These are phyloP conservation scores for Takifugu flavidus DNA, from an alignment of 2,113 vertebrate species.

Conservation along the genomic window DNA sequence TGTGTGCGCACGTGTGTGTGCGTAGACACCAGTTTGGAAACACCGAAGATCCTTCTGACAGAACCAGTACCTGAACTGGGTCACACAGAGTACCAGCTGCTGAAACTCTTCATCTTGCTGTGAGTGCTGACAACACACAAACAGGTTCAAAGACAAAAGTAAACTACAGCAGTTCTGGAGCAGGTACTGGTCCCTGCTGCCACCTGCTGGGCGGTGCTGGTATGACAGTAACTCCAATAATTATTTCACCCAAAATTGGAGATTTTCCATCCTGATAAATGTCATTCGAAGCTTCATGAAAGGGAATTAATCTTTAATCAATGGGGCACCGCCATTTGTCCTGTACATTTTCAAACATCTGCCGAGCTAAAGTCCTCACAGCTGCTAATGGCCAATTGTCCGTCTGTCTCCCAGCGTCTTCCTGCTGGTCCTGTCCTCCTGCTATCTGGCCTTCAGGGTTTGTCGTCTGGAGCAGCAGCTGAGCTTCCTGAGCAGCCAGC, in stretches of 20 bases:
- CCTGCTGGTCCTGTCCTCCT: slow-evolving; percentile 57
- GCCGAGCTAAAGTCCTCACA: no score
- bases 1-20: background rate
- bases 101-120: slow-evolving; percentile 61
- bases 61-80: slow-evolving; percentile 60
- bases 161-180: background rate
- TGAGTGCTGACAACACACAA: slow-evolving; percentile 29
- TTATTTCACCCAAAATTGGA: no score
- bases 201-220: slow-evolving; percentile 18
- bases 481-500: slow-evolving; percentile 60
- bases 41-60: slow-evolving; percentile 50
- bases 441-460: slow-evolving; percentile 64
- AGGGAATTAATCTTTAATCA: no score
- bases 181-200: slow-evolving; percentile 1
- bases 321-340: no score
- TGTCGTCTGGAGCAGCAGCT: slow-evolving; percentile 66
- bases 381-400: background rate
- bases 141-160: background rate
- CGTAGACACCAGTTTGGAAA: slow-evolving; percentile 47
- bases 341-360: no score
- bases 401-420: slow-evolving; percentile 33
- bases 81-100: slow-evolving; percentile 51
- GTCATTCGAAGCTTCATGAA: background rate
- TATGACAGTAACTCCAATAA: no score
- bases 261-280: no score